Evolutionary conservation across 2,888 invertebrate genomes (phyloP).

Genomic region (Tortrix viridana): DNA sequence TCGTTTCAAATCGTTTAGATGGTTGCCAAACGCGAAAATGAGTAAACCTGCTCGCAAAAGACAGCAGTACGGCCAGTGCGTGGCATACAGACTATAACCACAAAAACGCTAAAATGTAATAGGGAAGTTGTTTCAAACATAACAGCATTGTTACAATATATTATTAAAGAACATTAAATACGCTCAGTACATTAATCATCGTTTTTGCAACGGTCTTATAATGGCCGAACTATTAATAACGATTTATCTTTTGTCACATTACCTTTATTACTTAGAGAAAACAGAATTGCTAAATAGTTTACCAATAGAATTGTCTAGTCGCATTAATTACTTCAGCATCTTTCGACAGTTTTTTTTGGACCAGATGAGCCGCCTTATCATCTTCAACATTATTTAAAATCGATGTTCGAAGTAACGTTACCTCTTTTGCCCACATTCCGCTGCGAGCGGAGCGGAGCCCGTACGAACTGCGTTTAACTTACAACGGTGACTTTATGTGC

Average conservation of each 20-base stretch:
- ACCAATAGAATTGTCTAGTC: not conserved
- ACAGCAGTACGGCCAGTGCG: not conserved
- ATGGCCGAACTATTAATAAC: constrained; percentile 4
- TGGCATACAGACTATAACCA: constrained; percentile 7
- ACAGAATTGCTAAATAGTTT: not conserved
- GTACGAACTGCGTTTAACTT: too few relatives aligned
- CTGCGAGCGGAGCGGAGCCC: too few relatives aligned
- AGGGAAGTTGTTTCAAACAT: constrained; percentile 12
- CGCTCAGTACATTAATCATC: constrained; percentile 23
- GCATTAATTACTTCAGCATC: too few relatives aligned
- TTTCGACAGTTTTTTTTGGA: too few relatives aligned
- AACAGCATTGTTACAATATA: constrained; percentile 6
- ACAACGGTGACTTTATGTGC: too few relatives aligned
- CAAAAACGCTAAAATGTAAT: constrained; percentile 14
- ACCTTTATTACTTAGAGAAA: constrained; percentile 1
- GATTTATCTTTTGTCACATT: constrained; percentile 12
- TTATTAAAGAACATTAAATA: constrained; percentile 1
- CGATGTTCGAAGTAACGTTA: too few relatives aligned
- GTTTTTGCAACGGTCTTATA: constrained; percentile 21
- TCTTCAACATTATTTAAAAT: too few relatives aligned
- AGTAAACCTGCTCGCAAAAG: constrained; percentile 9
- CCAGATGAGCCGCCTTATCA: too few relatives aligned
- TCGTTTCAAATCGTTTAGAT: constrained; percentile 8
- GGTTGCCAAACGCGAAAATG: constrained; percentile 7
- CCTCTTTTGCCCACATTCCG: too few relatives aligned